Base-by-base conservation (phyloP, 2,888 invertebrate genomes). In the Eledona agricola region DNA sequence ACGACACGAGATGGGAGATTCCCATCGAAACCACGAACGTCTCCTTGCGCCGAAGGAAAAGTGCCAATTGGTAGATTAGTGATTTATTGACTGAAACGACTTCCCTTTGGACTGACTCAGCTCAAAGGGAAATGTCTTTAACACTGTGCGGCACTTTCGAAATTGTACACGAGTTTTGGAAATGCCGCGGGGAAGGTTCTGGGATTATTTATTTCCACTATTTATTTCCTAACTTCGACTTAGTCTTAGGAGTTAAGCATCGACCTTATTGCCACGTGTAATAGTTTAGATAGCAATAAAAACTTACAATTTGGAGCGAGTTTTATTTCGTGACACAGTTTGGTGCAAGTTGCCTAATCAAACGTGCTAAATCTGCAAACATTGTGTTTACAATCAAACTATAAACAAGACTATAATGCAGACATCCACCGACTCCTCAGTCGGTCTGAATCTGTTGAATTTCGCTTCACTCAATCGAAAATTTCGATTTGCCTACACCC, bases 21-120 rank as follows among this genome's bases (percentile, higher is more conserved):
- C 84, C 84, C 17, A 64, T 80, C 3, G 84, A 84, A 68, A 78
- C 70, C 57, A 70, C 70, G 53, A 83, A 83, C 63, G 71, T 83
- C 26, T 80, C 81, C 3, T 70, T 70, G 42, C 74, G 74, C 58
- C 62, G 69, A 60, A 52, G 70, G 51, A 72, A 68, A 62, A 65
- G 64, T 58, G 50, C 56, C 55, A 38, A 51, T 55, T 43, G 45
- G 7, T 12, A 10, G 16, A 13, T 42, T 42, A 40, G 17, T 35
- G 34, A 31, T 45, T 31, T 45, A 34, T 35, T 35, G 25, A n/a
- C n/a, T 28, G 17, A 17, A 37, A 28, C 20, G 29, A 31, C 29
- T 31, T 45, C 23, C 9, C 37, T 35, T 42, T 34, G 22, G 28
- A 45, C 40, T 40, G 34, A 46, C 17, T 51, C 55, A 60, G 63